Evolutionary conservation across 2,113 vertebrate genomes (phyloP), one percentile per base, ranked within the genome.

Genomic region (Takifugu bimaculatus): DNA sequence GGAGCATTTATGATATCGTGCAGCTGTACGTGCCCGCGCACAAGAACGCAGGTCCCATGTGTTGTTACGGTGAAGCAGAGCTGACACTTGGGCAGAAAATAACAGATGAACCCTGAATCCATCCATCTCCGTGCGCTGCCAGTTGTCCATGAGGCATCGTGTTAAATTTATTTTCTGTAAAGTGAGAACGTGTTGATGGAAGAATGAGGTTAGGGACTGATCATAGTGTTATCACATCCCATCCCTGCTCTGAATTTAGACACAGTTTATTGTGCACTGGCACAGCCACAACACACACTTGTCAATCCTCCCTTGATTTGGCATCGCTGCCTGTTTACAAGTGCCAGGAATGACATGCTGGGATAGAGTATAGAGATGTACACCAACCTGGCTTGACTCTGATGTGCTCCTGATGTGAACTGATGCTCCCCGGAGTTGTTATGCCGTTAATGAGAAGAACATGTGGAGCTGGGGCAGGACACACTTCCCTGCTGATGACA

Each of bases 401-500:
- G 27, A n/a, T 43, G 49, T 39, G 50, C 32, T 69, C 51, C 50
- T 57, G 2, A 28, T 50, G 63, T 39, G 49, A 35, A 63, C 57
- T 50, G 49, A 59, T 71, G 68, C 3, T 35, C 28, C 43, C 55
- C 4, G 5, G 49, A 63, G 48, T 70, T 68, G 70, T 73, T 63
- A 26, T 56, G 67, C 52, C 45, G 59, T 72, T 78, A 72, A 70
- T 25, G 54, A 45, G 57, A 29, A 13, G 57, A 75, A 64, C 66
- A 67, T 69, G 73, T 60, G 67, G 45, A 44, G 50, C 26, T 50
- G 60, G 52, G 70, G 58, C 44, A 66, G 66, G 63, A 81, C 79
- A 75, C 72, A 62, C 55, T 78, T 80, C 71, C 73, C 70, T 58
- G 26, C 70, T 67, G 78, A 83, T 82, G 80, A 78, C 82, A 84